phyloP scores from a whole-genome alignment of 1,140 invertebrate species.

The Macrobrachium rosenbergii region DNA sequence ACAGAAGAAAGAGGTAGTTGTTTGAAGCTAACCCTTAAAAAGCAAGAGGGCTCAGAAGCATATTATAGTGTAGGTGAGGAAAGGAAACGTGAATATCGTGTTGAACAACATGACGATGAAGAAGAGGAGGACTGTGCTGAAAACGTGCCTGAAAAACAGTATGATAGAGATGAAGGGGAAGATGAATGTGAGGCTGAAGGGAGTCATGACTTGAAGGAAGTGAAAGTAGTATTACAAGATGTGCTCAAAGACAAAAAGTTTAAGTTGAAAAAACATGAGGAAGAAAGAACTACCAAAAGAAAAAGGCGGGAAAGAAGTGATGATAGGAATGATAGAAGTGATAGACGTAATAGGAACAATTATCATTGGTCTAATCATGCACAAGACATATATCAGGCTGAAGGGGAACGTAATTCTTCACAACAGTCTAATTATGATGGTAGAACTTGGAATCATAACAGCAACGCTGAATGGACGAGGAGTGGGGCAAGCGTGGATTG shows the following conservation, averaged over 20 bases:
- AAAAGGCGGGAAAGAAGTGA: constrained; percentile 49
- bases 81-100: constrained; percentile 50
- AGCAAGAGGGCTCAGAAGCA: constrained; percentile 57
- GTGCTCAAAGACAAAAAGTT: constrained; percentile 55
- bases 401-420: constrained; percentile 35
- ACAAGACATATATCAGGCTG: constrained; percentile 31
- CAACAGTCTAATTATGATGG: constrained; percentile 41
- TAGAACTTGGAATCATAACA: constrained; percentile 52
- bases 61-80: constrained; percentile 62
- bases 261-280: constrained; percentile 50
- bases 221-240: constrained; percentile 57
- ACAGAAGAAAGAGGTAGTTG: constrained; percentile 51
- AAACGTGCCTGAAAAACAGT: constrained; percentile 3
- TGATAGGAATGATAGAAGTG: constrained; percentile 33
- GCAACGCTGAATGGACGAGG: constrained; percentile 36
- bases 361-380: constrained; percentile 44
- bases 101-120: constrained; percentile 54
- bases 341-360: constrained; percentile 26
- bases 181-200: constrained; percentile 29
- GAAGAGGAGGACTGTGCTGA: constrained; percentile 36
- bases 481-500: constrained; percentile 19
- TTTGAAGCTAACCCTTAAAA: constrained; percentile 54
- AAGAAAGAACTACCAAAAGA: constrained; percentile 49
- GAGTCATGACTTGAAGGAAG: constrained; percentile 38
- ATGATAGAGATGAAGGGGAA: constrained; percentile 38